Conservation (phyloP, 2,888 invertebrate species). For the Parnassius smintheus region DNA sequence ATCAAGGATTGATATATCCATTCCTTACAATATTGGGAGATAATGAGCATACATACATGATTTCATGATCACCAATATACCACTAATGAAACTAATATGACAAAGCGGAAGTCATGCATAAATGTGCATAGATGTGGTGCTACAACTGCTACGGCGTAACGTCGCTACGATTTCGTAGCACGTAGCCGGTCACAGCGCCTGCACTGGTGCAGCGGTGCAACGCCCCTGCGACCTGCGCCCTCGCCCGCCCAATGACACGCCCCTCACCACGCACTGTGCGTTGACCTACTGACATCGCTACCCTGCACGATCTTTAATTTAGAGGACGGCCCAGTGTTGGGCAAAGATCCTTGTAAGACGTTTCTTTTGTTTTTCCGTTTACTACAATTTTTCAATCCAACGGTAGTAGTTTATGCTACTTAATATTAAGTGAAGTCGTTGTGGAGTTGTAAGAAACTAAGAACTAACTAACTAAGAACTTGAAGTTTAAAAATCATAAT, state of each 20-base stretch:
- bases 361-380: background rate
- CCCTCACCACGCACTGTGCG: slow-evolving; percentile 72
- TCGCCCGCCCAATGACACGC: slow-evolving; percentile 40
- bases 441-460: too few relatives aligned
- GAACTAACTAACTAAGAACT: too few relatives aligned
- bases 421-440: too few relatives aligned
- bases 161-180: slow-evolving; percentile 41
- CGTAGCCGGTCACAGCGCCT: slow-evolving; percentile 53
- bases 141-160: slow-evolving; percentile 47
- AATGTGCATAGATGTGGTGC: slow-evolving; percentile 8
- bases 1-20: background rate
- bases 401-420: too few relatives aligned
- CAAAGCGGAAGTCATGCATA: slow-evolving; percentile 33
- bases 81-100: slow-evolving; percentile 30
- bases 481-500: too few relatives aligned
- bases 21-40: slow-evolving; percentile 2
- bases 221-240: slow-evolving; percentile 54
- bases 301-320: slow-evolving; percentile 78
- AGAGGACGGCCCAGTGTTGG: slow-evolving; percentile 52
- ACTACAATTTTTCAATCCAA: too few relatives aligned
- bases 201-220: slow-evolving; percentile 75
- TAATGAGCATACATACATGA: slow-evolving; percentile 18
- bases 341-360: slow-evolving; percentile 33
- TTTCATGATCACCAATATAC: slow-evolving; percentile 22
- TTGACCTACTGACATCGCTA: slow-evolving; percentile 77